Percentiles rank a stretch among this genome's conserved stretches.
These are phyloP conservation scores for Keiferia lycopersicella DNA, from an alignment of 2,888 invertebrate species.

Conservation along the genomic window DNA sequence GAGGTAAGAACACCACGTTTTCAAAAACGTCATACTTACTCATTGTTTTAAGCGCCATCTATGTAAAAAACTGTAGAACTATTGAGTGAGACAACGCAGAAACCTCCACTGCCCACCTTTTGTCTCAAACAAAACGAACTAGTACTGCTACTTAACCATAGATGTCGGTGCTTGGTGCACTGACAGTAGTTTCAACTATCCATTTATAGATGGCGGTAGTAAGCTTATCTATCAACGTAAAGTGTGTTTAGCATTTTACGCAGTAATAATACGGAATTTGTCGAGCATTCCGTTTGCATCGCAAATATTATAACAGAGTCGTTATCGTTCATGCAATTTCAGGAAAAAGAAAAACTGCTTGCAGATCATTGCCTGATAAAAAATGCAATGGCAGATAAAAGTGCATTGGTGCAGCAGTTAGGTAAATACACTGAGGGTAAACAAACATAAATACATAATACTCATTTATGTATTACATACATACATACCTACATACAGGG, in stretches of 20 bases:
- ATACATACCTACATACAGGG: too few relatives aligned
- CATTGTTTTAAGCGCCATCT: neutral
- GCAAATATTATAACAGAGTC: slow-evolving; percentile 26
- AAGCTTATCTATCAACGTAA: neutral
- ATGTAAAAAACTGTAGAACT: neutral
- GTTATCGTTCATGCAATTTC: slow-evolving; percentile 38
- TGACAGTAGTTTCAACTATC: neutral
- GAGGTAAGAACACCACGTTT: too few relatives aligned
- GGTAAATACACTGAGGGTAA: slow-evolving; percentile 7
- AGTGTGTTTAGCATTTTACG: neutral
- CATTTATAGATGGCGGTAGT: neutral
- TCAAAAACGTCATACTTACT: too few relatives aligned
- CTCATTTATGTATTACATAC: too few relatives aligned
- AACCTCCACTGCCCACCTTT: neutral
- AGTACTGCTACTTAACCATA: neutral
- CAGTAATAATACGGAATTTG: slow-evolving; percentile 5
- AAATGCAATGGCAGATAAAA: slow-evolving; percentile 36
- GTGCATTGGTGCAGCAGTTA: slow-evolving; percentile 9
- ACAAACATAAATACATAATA: too few relatives aligned
- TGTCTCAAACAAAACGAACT: neutral
- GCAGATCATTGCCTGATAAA: slow-evolving; percentile 48
- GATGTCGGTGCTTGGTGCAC: neutral
- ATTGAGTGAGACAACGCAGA: neutral
- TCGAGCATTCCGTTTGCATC: slow-evolving; percentile 25
- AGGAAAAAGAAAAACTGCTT: slow-evolving; percentile 38